phyloP scores from a whole-genome alignment of 2,888 invertebrate genomes.

The Leptura quadrifasciata region DNA sequence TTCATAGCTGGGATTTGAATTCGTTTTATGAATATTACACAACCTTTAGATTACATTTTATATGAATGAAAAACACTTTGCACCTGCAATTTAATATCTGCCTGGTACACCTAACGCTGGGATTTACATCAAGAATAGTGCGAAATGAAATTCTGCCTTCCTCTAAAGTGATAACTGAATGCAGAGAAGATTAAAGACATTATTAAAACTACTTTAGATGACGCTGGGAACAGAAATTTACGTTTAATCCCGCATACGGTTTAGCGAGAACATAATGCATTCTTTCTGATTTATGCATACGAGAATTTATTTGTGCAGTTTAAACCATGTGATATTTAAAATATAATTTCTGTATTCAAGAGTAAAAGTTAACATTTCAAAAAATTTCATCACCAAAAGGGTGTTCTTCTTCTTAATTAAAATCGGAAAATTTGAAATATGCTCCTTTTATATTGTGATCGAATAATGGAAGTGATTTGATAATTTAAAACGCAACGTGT shows the following conservation, averaged over 20 bases:
- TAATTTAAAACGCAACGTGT: too few relatives aligned
- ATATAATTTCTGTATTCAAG: too few relatives aligned
- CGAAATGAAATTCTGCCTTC: slow-evolving; percentile 14
- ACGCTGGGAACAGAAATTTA: not conserved
- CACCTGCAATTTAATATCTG: slow-evolving; percentile 9
- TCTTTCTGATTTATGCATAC: not conserved
- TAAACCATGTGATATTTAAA: not conserved
- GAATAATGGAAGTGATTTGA: too few relatives aligned
- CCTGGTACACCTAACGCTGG: not conserved
- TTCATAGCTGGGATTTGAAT: slow-evolving; percentile 19
- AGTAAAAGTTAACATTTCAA: too few relatives aligned
- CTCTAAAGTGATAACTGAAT: not conserved
- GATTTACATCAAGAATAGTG: slow-evolving; percentile 10
- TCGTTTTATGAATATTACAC: slow-evolving; percentile 21
- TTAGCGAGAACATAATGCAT: not conserved
- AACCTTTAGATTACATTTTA: slow-evolving; percentile 21
- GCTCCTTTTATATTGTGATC: too few relatives aligned
- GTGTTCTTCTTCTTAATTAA: too few relatives aligned
- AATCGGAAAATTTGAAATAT: too few relatives aligned
- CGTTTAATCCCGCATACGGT: not conserved
- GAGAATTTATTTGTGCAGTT: not conserved
- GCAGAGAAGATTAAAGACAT: not conserved
- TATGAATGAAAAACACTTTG: slow-evolving; percentile 13
- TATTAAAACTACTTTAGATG: not conserved
- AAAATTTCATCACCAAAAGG: too few relatives aligned